A percentile compares a stretch with the other conserved stretches of the same genome.
phyloP scores from a whole-genome alignment of 2,888 invertebrate genomes.

The Hypena proboscidalis region DNA sequence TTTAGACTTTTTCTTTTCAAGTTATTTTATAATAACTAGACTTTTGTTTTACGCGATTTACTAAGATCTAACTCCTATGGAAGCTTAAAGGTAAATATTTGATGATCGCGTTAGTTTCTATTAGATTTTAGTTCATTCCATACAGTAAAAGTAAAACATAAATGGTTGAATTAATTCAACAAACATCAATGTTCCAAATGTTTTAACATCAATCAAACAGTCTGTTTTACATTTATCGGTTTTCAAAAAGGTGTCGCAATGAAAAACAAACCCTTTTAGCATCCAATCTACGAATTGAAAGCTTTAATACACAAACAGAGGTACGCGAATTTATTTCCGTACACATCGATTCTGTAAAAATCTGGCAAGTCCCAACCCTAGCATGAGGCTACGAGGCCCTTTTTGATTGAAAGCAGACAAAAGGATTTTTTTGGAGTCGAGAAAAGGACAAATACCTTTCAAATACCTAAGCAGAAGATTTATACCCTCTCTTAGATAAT shows the following conservation, averaged over 20 bases:
- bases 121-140: too few relatives aligned
- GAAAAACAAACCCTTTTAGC: slow-evolving; percentile 38
- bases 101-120: too few relatives aligned
- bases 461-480: slow-evolving; percentile 64
- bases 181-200: too few relatives aligned
- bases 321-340: slow-evolving; percentile 14
- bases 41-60: too few relatives aligned
- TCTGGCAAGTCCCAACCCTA: slow-evolving; percentile 45
- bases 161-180: too few relatives aligned
- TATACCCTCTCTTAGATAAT: slow-evolving; percentile 64
- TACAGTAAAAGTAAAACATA: too few relatives aligned
- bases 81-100: too few relatives aligned
- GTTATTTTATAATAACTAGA: too few relatives aligned
- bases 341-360: slow-evolving; percentile 12
- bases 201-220: too few relatives aligned
- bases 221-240: slow-evolving; percentile 43
- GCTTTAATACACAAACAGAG: slow-evolving; percentile 16
- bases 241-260: slow-evolving; percentile 14
- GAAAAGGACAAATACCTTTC: slow-evolving; percentile 71
- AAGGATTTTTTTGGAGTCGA: slow-evolving; percentile 60
- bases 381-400: slow-evolving; percentile 16
- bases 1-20: too few relatives aligned
- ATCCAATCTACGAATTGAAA: slow-evolving; percentile 16
- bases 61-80: too few relatives aligned
- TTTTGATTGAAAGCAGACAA: slow-evolving; percentile 74